A percentile compares a stretch with the other conserved stretches of the same genome.
These are phyloP conservation scores for Cetoscarus ocellatus DNA, from an alignment of 2,797 vertebrate genomes.

Conservation along the genomic window DNA sequence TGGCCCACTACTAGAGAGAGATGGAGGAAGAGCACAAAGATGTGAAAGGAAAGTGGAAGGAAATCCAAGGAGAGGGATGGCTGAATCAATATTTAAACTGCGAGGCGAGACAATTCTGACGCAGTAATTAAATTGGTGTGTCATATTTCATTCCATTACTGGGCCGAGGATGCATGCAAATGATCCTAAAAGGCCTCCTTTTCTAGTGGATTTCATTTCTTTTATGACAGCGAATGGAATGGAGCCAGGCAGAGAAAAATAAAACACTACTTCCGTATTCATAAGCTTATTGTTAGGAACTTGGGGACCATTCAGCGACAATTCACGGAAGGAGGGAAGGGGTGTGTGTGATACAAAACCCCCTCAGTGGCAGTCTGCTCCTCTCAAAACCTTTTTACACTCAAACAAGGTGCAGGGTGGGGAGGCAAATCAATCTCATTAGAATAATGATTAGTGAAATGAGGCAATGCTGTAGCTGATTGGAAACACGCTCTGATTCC, in stretches of 20 bases:
- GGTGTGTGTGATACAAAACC: constrained; percentile 31
- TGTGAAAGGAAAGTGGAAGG: constrained; percentile 24
- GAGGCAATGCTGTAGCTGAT: constrained; percentile 53
- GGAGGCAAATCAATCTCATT: constrained; percentile 66
- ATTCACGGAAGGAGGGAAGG: constrained; percentile 31
- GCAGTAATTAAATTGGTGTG: constrained; percentile 84
- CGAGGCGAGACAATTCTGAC: constrained; percentile 78
- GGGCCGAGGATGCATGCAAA: constrained; percentile 75
- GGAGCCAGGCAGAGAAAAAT: constrained; percentile 64
- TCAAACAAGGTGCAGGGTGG: constrained; percentile 41
- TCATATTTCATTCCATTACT: constrained; percentile 85
- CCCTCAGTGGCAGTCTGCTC: constrained; percentile 23
- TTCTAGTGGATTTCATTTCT: constrained; percentile 75
- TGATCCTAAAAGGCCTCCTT: constrained; percentile 70
- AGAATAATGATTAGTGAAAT: constrained; percentile 73
- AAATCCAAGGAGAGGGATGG: constrained; percentile 53
- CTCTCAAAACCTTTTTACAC: constrained; percentile 41
- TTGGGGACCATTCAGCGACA: constrained; percentile 59
- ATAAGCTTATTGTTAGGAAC: constrained; percentile 77
- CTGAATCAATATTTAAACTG: constrained; percentile 83
- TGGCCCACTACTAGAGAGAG: constrained; percentile 51
- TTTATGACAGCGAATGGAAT: constrained; percentile 73
- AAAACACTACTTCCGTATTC: constrained; percentile 75
- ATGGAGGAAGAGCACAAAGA: constrained; percentile 25
- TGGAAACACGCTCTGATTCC: constrained; percentile 60